A percentile compares a stretch with the other conserved stretches of the same genome.
These are phyloP conservation scores for Hydropotes inermis DNA, from an alignment of 2,113 vertebrate genomes.

Conservation along the genomic window DNA sequence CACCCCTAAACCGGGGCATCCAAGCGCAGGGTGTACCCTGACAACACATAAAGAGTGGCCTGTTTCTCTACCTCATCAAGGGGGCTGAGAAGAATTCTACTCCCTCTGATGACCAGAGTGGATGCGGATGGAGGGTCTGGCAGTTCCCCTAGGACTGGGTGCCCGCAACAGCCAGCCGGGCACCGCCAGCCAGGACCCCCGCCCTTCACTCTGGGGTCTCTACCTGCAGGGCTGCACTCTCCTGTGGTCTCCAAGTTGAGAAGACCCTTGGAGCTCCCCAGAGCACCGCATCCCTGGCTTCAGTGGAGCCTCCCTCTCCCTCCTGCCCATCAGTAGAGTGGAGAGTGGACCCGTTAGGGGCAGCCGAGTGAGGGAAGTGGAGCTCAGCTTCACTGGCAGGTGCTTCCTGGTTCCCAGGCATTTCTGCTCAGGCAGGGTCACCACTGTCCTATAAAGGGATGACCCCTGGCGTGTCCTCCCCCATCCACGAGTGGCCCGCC, in stretches of 20 bases:
- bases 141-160: fast-evolving
- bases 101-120: neutral
- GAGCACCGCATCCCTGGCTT: neutral
- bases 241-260: neutral
- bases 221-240: fast-evolving
- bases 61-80: neutral
- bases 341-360: neutral
- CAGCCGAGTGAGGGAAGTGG: neutral
- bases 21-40: fast-evolving
- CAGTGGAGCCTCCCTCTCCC: neutral
- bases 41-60: fast-evolving
- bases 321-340: neutral
- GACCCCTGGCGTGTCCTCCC: fast-evolving
- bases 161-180: neutral
- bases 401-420: fast-evolving
- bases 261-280: neutral
- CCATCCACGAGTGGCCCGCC: neutral
- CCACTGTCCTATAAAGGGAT: neutral
- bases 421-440: neutral
- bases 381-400: neutral
- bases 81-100: neutral
- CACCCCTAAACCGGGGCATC: fast-evolving
- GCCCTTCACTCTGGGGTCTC: fast-evolving
- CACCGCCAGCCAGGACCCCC: fast-evolving
- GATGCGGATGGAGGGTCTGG: fast-evolving